Percentiles rank a stretch among this genome's conserved stretches.
Evolutionary conservation across 2,797 vertebrate species (phyloP).

Genomic region (Rachycentron canadum): DNA sequence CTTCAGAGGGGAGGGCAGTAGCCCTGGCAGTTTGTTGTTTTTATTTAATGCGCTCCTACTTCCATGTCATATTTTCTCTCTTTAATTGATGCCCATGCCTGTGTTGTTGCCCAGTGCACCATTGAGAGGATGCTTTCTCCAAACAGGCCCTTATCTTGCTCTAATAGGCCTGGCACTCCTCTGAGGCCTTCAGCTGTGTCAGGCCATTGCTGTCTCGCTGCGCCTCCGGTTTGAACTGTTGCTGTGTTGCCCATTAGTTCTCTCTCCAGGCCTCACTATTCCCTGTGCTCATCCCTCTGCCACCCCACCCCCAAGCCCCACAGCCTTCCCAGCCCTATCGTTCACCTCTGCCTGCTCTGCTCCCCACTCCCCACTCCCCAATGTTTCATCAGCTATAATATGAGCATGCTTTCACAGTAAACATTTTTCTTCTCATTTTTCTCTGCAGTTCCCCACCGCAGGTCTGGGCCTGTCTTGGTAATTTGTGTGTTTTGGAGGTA

Average conservation of each 20-base stretch:
- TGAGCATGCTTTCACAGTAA: constrained; percentile 76
- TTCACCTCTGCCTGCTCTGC: constrained; percentile 71
- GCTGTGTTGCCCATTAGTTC: constrained; percentile 86
- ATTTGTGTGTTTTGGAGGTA: constrained; percentile 69
- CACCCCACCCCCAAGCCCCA: constrained; percentile 54
- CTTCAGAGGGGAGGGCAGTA: constrained; percentile 74
- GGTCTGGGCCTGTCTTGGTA: constrained; percentile 60
- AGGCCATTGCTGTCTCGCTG: constrained; percentile 85
- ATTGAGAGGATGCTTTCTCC: constrained; percentile 84
- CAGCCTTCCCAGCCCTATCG: constrained; percentile 68
- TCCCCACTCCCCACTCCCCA: constrained; percentile 56
- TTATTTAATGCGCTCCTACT: constrained; percentile 85
- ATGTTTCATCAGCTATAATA: constrained; percentile 77
- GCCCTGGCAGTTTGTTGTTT: constrained; percentile 82
- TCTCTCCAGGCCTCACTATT: constrained; percentile 81
- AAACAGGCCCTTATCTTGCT: constrained; percentile 88
- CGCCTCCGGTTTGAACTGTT: constrained; percentile 82
- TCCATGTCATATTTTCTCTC: constrained; percentile 86
- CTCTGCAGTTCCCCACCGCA: constrained; percentile 50
- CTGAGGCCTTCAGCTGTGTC: constrained; percentile 88
- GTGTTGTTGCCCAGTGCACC: constrained; percentile 82
- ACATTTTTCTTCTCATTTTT: constrained; percentile 79
- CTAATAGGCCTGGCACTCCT: constrained; percentile 88
- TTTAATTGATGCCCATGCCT: constrained; percentile 86
- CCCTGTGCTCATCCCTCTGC: constrained; percentile 76